phyloP scores from a whole-genome alignment of 2,797 vertebrate species.

The Iguana delicatissima region DNA sequence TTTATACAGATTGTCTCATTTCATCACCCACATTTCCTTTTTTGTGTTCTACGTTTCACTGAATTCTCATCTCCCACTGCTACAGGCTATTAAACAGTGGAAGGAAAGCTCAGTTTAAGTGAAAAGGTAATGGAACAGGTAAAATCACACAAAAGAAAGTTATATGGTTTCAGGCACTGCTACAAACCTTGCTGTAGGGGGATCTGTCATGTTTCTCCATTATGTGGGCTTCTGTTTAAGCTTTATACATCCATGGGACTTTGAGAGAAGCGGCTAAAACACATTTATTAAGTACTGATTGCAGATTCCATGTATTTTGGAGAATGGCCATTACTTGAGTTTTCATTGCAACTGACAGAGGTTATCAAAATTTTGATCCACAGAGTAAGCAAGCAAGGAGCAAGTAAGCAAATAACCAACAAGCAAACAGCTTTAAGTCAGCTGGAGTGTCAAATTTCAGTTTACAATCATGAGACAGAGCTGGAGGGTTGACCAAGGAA shows the following conservation, averaged over 20 bases:
- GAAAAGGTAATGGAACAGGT: constrained; percentile 42
- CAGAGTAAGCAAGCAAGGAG: constrained; percentile 70
- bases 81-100: constrained; percentile 38
- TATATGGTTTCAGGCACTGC: constrained; percentile 43
- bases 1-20: constrained; percentile 47
- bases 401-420: constrained; percentile 69
- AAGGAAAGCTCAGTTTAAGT: constrained; percentile 48
- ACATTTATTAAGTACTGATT: constrained; percentile 62
- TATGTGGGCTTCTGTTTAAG: neutral
- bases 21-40: constrained; percentile 35
- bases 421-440: constrained; percentile 75
- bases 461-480: constrained; percentile 66
- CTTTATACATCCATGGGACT: constrained; percentile 44
- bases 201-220: constrained; percentile 24
- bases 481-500: constrained; percentile 50
- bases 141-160: constrained; percentile 44
- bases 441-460: constrained; percentile 78
- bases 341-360: constrained; percentile 80
- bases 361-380: constrained; percentile 83
- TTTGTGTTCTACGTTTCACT: constrained; percentile 38
- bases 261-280: constrained; percentile 63
- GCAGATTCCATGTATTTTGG: constrained; percentile 65
- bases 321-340: constrained; percentile 78
- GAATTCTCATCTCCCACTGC: constrained; percentile 41
- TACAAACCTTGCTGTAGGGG: constrained; percentile 41